Evolutionary conservation across 2,888 invertebrate genomes (phyloP).

Genomic region (Aleiodes alternator): DNA sequence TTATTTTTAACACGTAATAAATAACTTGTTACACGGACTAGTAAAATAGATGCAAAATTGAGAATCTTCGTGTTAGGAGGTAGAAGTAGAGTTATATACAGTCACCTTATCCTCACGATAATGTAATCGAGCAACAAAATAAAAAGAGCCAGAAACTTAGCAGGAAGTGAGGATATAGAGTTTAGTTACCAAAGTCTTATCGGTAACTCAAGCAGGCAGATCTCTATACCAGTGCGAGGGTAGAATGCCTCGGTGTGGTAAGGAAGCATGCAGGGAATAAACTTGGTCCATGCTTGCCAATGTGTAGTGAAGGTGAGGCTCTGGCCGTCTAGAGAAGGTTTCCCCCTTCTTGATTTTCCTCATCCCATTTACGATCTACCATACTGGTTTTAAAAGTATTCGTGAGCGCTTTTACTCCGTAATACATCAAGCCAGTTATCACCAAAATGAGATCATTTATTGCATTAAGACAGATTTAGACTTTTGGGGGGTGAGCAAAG

Average conservation of each 20-base stretch:
- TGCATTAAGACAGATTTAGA: constrained; percentile 61
- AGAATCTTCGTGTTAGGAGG: neutral
- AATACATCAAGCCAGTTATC: constrained; percentile 72
- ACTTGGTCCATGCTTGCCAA: constrained; percentile 31
- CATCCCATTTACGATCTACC: constrained; percentile 4
- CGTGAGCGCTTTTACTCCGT: constrained; percentile 48
- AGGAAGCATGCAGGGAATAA: constrained; percentile 38
- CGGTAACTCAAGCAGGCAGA: constrained; percentile 27
- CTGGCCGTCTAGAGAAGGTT: constrained; percentile 10
- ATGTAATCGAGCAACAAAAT: constrained; percentile 16
- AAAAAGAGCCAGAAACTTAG: constrained; percentile 5
- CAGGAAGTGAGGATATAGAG: constrained; percentile 29
- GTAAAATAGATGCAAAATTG: constrained; percentile 26
- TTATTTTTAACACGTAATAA: constrained; percentile 16
- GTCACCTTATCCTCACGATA: constrained; percentile 21
- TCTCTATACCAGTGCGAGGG: constrained; percentile 17
- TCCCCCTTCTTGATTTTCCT: constrained; percentile 18
- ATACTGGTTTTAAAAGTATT: constrained; percentile 42
- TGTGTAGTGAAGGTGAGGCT: constrained; percentile 1
- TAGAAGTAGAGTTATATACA: neutral
- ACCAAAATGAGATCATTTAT: constrained; percentile 71
- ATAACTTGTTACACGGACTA: constrained; percentile 10
- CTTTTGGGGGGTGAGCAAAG: constrained; percentile 53
- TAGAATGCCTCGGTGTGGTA: constrained; percentile 22
- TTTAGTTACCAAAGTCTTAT: constrained; percentile 48